Percentiles rank a stretch among this genome's conserved stretches.
Conservation (phyloP, 2,888 invertebrate genomes). For the Phlogophora meticulosa region DNA sequence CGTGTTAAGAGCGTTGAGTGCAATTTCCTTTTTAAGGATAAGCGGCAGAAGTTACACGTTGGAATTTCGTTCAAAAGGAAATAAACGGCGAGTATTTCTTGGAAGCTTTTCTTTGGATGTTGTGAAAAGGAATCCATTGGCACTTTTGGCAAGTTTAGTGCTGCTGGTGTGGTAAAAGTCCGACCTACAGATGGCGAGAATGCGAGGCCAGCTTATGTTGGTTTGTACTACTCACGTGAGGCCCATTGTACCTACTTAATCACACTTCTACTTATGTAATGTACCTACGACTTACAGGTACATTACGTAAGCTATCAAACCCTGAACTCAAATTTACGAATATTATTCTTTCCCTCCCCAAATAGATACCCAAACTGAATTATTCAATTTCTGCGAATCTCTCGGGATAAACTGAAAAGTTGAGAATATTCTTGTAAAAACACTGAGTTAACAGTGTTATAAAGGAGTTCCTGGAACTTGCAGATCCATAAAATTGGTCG, state of each 20-base stretch:
- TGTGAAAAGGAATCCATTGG: no score
- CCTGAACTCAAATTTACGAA: neutral
- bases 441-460: slow-evolving; percentile 9
- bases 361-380: slow-evolving; percentile 9
- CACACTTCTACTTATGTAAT: no score
- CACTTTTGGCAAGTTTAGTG: neutral
- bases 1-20: neutral
- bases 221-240: no score
- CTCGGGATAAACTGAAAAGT: slow-evolving; percentile 9
- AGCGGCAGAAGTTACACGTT: neutral
- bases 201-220: no score
- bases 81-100: no score
- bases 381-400: slow-evolving; percentile 8
- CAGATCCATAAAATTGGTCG: neutral
- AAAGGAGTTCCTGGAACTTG: neutral
- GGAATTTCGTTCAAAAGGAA: no score
- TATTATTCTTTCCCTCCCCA: neutral
- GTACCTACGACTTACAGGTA: no score
- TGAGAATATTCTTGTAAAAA: slow-evolving; percentile 6
- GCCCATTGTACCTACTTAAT: no score
- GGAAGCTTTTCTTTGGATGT: no score
- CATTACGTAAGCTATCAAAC: no score
- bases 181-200: no score
- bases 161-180: no score
- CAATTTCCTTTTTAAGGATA: neutral